Conservation (phyloP, 2,888 invertebrate genomes). For the Aleiodes leptofemur region DNA sequence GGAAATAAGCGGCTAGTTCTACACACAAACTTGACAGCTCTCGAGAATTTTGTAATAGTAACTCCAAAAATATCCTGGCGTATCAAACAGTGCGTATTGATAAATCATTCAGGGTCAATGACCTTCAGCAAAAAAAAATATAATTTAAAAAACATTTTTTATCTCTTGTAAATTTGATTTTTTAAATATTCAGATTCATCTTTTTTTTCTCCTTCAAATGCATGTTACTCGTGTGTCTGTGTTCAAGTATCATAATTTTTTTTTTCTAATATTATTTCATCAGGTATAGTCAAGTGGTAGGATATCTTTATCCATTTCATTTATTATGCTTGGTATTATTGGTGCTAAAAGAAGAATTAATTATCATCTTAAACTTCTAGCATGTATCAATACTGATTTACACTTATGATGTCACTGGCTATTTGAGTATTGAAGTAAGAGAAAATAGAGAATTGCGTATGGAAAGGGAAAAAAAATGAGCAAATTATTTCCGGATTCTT, state of each 20-base stretch:
- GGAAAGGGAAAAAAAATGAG: constrained; percentile 1
- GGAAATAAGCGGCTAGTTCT: constrained; percentile 1
- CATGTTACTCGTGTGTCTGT: background rate
- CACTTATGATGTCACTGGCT: constrained; percentile 10
- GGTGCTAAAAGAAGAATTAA: background rate
- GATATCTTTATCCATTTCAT: background rate
- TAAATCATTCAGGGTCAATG: constrained; percentile 13
- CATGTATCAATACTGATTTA: constrained; percentile 12
- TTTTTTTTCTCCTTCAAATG: background rate
- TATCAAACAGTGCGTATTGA: background rate
- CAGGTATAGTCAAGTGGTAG: too few relatives aligned
- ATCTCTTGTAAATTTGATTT: background rate
- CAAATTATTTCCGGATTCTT: constrained; percentile 28
- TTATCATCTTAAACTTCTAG: constrained; percentile 1
- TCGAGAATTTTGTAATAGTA: constrained; percentile 16
- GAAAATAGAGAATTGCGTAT: background rate
- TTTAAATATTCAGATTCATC: too few relatives aligned
- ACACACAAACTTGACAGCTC: constrained; percentile 29
- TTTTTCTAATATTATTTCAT: too few relatives aligned
- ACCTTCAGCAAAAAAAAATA: background rate
- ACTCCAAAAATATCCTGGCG: background rate
- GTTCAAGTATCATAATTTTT: too few relatives aligned
- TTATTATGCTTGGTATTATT: background rate
- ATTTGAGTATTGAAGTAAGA: background rate
- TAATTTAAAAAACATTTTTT: background rate